These are phyloP conservation scores for Anisognathus igniventris DNA, from an alignment of 2,797 vertebrate species.

Conservation along the genomic window DNA sequence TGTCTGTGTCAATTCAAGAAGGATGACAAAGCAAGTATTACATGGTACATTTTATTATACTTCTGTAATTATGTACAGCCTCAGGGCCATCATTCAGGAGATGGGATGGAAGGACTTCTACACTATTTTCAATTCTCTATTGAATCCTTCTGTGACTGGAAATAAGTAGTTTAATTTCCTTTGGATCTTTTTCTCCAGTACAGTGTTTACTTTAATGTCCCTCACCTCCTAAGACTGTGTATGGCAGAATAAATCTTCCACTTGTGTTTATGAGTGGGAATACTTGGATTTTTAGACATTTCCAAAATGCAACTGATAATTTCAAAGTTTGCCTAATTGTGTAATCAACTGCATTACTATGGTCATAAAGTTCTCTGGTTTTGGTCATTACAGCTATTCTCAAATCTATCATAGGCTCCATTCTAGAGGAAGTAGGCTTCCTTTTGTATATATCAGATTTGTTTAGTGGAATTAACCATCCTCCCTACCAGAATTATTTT, in stretches of 20 bases:
- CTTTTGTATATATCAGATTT: conserved; percentile 20
- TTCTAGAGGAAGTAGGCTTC: background rate
- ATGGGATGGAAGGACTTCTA: background rate
- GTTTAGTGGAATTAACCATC: conserved; percentile 31
- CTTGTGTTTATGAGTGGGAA: background rate
- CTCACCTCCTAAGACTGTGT: background rate
- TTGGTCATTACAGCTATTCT: background rate
- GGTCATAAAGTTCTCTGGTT: background rate
- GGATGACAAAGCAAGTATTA: background rate
- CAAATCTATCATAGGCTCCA: background rate
- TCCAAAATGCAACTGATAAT: background rate
- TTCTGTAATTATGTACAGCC: background rate
- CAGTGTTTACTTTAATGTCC: background rate
- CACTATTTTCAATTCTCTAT: background rate
- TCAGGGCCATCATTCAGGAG: background rate
- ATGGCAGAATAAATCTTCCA: background rate
- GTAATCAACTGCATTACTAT: background rate
- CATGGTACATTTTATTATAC: background rate
- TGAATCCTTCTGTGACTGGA: background rate
- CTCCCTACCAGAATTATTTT: conserved; percentile 7
- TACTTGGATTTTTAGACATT: background rate
- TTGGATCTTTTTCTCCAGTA: background rate
- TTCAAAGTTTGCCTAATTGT: background rate
- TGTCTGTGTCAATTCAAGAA: background rate
- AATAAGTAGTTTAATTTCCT: background rate